Base-by-base conservation (phyloP, 2,888 invertebrate genomes). In the Homarus gammarus region DNA sequence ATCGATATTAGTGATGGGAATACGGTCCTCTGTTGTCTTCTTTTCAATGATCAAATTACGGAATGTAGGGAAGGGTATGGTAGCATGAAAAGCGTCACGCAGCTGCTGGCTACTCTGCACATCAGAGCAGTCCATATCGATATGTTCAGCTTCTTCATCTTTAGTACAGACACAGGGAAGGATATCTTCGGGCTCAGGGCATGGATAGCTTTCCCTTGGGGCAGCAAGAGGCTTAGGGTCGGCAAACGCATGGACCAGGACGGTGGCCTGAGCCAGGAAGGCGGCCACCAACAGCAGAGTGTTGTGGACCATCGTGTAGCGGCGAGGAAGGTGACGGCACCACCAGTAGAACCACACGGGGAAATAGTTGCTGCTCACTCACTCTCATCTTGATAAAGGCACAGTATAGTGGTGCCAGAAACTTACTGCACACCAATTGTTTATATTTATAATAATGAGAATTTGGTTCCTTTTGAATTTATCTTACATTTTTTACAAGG, bases 81-180 rank as follows among this genome's bases (percentile, higher is more conserved):
- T 2, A 6, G 68, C 51, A 12, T 56, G 44, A 40, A 86, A 86
- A 15, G 31, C 79, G 15, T 8, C 5, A 18, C 36, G 22, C n/a
- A 86, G 40, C 31, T 86, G 22, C 1, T 6, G 27, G 6, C 79
- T 70, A 31, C 0, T 10, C 6, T 31, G 8, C 2, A 86, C 56
- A 2, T n/a, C 8, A n/a, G 79, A 70, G 18, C 86, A 86, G 49
- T 86, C 86, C 56, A 86, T 40, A n/a, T 38, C 27, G 22, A 86
- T 33, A 0, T 27, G 12, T 0, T 15, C 10, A 22, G 6, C 10
- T 1, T 2, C 0, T 0, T 64, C 44, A 10, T 15, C 8, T 5
- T 2, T 0, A 8, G 5, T 70, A 49, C 85, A 85, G 15, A 51
- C 8, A 36, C 86, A 86, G 5, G 86, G 86, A 0, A 1, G 6